Conservation (phyloP, 2,888 invertebrate species). For the Griposia aprilina region DNA sequence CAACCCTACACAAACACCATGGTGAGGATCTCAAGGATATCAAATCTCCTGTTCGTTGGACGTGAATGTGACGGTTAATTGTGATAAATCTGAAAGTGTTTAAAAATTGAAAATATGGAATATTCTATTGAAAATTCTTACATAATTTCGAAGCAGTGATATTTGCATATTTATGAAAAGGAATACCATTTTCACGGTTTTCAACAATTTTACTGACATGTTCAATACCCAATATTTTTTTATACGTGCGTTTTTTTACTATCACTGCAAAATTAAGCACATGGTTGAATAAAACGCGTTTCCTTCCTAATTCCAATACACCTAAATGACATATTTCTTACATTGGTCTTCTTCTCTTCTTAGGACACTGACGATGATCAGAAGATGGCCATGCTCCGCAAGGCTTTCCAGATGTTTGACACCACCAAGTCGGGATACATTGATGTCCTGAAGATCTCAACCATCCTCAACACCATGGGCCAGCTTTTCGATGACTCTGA, state of each 20-base stretch:
- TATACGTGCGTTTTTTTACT: neutral
- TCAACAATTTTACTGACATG: neutral
- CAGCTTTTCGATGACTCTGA: constrained; percentile 98
- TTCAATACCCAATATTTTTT: neutral
- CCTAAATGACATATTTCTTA: constrained; percentile 13
- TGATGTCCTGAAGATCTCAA: constrained; percentile 97
- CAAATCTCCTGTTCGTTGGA: constrained; percentile 64
- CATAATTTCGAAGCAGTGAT: constrained; percentile 45
- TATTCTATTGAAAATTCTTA: constrained; percentile 19
- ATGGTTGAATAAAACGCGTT: neutral
- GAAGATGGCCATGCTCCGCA: constrained; percentile 97
- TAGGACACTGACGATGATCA: constrained; percentile 93
- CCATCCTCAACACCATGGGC: constrained; percentile 98
- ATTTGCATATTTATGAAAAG: constrained; percentile 14
- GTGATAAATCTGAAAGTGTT: constrained; percentile 56
- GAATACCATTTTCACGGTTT: constrained; percentile 3
- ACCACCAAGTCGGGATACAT: constrained; percentile 98
- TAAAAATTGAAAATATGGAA: neutral
- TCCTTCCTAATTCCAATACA: neutral
- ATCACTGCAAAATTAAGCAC: constrained; percentile 5
- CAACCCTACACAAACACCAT: constrained; percentile 83
- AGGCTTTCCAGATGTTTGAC: constrained; percentile 99
- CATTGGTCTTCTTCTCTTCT: constrained; percentile 56
- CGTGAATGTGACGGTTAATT: constrained; percentile 66
- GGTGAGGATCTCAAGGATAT: constrained; percentile 81